Percentiles rank a stretch among this genome's conserved stretches.
Conservation (phyloP, 2,113 vertebrate species). For the Vulpes ferrilata region DNA sequence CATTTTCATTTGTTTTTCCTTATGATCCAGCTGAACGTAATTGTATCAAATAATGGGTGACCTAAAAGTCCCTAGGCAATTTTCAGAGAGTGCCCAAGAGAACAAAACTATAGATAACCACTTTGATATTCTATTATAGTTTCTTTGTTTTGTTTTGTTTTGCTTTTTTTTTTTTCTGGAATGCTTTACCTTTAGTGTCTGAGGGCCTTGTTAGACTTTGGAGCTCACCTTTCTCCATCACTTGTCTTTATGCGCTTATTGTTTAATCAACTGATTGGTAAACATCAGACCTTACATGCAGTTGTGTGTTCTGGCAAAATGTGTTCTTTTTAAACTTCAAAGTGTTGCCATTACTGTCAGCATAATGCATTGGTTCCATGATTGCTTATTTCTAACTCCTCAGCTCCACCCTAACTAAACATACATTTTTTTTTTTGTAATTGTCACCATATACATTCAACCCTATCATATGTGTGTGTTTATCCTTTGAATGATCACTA, state of each 20-base stretch:
- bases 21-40: neutral
- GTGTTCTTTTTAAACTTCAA: conserved; percentile 30
- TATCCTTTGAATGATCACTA: neutral
- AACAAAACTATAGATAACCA: neutral
- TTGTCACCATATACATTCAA: neutral
- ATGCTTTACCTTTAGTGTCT: neutral
- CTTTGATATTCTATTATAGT: too few relatives aligned
- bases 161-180: neutral
- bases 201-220: neutral
- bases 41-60: neutral
- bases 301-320: neutral
- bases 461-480: neutral
- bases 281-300: neutral
- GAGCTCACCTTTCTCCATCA: neutral
- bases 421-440: neutral
- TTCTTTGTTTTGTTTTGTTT: too few relatives aligned
- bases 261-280: neutral
- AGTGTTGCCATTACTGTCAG: neutral
- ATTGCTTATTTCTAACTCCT: neutral
- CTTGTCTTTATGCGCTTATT: neutral
- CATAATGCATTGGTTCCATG: neutral
- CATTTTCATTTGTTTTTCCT: neutral
- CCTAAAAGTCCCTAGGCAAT: neutral
- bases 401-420: neutral
- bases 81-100: neutral